Base-by-base conservation (phyloP, 2,888 invertebrate genomes). In the Achlya flavicornis region DNA sequence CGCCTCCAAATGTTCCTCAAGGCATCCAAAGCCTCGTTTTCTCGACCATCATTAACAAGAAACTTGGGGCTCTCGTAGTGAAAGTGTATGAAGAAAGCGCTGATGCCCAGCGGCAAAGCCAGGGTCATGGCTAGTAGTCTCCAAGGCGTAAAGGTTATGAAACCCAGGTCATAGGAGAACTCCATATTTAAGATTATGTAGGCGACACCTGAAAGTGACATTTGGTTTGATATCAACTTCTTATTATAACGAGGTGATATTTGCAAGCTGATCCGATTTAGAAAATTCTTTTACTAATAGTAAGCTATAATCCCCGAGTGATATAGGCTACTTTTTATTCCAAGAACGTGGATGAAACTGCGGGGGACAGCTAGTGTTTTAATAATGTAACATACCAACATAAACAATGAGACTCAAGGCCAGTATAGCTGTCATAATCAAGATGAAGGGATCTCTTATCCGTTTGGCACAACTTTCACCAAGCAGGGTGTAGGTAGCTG, bases 31-130 rank as follows among this genome's bases (percentile, higher is more conserved):
- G 96, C 96, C 71, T 95, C 92, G 3, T 92, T 87, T 64, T 94
- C 94, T 38, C 88, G 87, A 11, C 95, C 95, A 65, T 93, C 92
- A 32, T 95, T 94, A 86, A 96, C 94, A 10, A 96, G 84, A 80
- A 95, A 96, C 83, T 96, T 96, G 0, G 96, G 96, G 78, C 96
- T 96, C 81, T 97, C 96, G n/a, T 95, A 94, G 67, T 95, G 91
- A 63, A 94, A 88, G 59, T 92, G 86, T 26, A 95, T 80, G 0
- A 93, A 81, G n/a, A 94, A 63, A 0, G 94, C 94, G 57, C 95
- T 94, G 5, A 95, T 69, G 0, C 96, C 78, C 58, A 95, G 93
- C 0, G 96, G 95, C 12, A 95, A 41, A 8, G 95, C 84, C 63
- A 91, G 80, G 6, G 92, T 70, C 14, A 86, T 67, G 19, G 71